A percentile compares a stretch with the other conserved stretches of the same genome.
These are phyloP conservation scores for Neelides sp. DNA, from an alignment of 1,140 invertebrate genomes.

Conservation along the genomic window DNA sequence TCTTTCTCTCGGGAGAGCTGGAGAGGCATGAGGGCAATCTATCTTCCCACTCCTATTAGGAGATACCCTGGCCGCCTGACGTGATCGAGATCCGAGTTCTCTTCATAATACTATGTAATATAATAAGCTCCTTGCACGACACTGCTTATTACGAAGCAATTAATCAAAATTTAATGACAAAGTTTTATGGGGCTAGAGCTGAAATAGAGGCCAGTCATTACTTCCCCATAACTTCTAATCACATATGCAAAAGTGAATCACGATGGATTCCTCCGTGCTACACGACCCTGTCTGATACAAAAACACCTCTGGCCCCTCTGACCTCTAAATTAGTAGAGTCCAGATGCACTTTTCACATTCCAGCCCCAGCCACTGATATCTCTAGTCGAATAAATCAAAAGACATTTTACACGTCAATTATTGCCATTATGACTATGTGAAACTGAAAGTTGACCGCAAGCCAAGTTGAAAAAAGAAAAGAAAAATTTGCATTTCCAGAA, in stretches of 20 bases:
- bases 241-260: slow-evolving; percentile 27
- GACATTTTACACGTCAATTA: not conserved
- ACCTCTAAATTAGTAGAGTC: too few species aligned
- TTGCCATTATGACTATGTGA: slow-evolving; percentile 14
- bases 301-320: slow-evolving; percentile 1
- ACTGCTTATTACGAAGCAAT: slow-evolving; percentile 24
- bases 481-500: too few species aligned
- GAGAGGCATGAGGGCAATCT: slow-evolving; percentile 22
- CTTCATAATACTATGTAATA: not conserved
- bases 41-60: slow-evolving; percentile 13
- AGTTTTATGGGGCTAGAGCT: slow-evolving; percentile 20
- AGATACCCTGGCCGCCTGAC: slow-evolving; percentile 2
- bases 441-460: too few species aligned
- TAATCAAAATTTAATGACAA: slow-evolving; percentile 26
- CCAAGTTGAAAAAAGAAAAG: too few species aligned
- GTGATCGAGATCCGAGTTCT: slow-evolving; percentile 8
- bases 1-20: slow-evolving; percentile 1
- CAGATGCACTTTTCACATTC: not conserved
- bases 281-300: slow-evolving; percentile 18
- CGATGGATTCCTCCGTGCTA: slow-evolving; percentile 19
- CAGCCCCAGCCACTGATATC: not conserved
- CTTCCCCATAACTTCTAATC: slow-evolving; percentile 25
- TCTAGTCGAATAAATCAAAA: too few species aligned
- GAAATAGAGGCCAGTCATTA: slow-evolving; percentile 18
- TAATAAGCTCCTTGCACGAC: slow-evolving; percentile 17